Evolutionary conservation across 2,113 vertebrate species (phyloP).

Genomic region (Cromileptes altivelis): DNA sequence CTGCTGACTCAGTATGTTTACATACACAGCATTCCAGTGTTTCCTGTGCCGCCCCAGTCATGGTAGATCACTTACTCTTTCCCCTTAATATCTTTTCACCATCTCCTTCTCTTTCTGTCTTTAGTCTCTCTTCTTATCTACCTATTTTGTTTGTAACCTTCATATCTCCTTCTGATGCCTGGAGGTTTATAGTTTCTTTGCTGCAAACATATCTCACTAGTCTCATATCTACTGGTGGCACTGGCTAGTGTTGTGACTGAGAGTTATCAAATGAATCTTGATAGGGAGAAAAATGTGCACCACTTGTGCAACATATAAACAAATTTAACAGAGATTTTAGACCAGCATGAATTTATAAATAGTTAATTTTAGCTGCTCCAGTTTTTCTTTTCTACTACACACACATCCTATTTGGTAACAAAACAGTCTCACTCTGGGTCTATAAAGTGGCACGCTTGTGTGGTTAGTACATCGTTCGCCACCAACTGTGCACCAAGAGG

Average conservation of each 20-base stretch:
- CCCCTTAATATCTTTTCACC: constrained; percentile 11
- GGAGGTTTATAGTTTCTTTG: constrained; percentile 30
- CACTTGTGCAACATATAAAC: neutral
- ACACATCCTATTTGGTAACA: neutral
- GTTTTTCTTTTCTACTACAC: neutral
- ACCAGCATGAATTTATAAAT: neutral
- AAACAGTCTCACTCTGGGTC: neutral
- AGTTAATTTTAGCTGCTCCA: neutral
- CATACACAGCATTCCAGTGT: constrained; percentile 62
- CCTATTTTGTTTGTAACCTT: neutral
- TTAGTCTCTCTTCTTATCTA: neutral
- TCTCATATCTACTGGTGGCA: neutral
- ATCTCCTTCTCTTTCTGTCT: constrained; percentile 9
- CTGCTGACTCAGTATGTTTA: constrained; percentile 66
- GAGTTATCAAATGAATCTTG: neutral
- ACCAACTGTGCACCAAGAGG: constrained; percentile 3
- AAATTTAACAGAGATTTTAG: neutral
- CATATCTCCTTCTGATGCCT: constrained; percentile 2
- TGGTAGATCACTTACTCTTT: constrained; percentile 7
- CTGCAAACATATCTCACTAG: constrained; percentile 28
- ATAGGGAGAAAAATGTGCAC: neutral
- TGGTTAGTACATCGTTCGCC: neutral
- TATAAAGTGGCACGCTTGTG: neutral
- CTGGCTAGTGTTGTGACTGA: neutral
- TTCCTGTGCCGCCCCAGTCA: constrained; percentile 41